These are phyloP conservation scores for Acanthococcus lagerstroemiae DNA, from an alignment of 2,888 invertebrate species.

Conservation along the genomic window DNA sequence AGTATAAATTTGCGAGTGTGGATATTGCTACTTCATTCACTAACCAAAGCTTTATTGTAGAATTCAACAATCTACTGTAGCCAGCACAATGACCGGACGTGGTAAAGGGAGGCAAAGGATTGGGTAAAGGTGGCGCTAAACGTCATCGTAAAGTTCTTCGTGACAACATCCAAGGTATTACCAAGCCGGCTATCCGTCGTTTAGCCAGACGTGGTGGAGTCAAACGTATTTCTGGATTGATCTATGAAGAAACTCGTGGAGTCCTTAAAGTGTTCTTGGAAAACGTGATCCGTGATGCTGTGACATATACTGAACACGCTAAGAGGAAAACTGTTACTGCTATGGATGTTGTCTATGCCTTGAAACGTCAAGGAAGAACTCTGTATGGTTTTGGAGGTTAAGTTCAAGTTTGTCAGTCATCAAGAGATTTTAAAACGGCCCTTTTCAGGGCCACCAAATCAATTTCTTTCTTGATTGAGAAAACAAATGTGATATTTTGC, in stretches of 20 bases:
- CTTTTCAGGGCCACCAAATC: conserved; percentile 30
- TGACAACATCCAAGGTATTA: conserved; percentile 49
- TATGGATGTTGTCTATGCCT: conserved; percentile 70
- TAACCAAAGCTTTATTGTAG: too few species aligned
- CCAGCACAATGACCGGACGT: conserved; percentile 71
- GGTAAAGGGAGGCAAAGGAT: conserved; percentile 69
- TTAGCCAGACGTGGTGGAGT: conserved; percentile 59
- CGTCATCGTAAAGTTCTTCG: conserved; percentile 70
- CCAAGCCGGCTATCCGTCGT: conserved; percentile 60
- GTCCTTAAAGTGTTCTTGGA: conserved; percentile 71
- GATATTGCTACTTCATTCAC: too few species aligned
- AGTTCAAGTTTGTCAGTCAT: conserved; percentile 31
- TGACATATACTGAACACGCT: conserved; percentile 76
- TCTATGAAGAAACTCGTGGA: conserved; percentile 72
- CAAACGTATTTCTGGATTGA: conserved; percentile 47
- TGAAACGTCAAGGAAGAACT: conserved; percentile 71
- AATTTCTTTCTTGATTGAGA: too few species aligned
- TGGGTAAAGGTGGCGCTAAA: conserved; percentile 71
- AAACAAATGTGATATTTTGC: too few species aligned
- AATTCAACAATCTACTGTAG: too few species aligned
- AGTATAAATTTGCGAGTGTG: too few species aligned
- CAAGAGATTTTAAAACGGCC: conserved; percentile 11
- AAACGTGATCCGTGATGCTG: conserved; percentile 70
- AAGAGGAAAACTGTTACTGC: conserved; percentile 41
- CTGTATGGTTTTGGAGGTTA: conserved; percentile 70